Percentiles rank a stretch among this genome's conserved stretches.
Conservation (phyloP, 2,888 invertebrate species). For the Pammene fasciana region DNA sequence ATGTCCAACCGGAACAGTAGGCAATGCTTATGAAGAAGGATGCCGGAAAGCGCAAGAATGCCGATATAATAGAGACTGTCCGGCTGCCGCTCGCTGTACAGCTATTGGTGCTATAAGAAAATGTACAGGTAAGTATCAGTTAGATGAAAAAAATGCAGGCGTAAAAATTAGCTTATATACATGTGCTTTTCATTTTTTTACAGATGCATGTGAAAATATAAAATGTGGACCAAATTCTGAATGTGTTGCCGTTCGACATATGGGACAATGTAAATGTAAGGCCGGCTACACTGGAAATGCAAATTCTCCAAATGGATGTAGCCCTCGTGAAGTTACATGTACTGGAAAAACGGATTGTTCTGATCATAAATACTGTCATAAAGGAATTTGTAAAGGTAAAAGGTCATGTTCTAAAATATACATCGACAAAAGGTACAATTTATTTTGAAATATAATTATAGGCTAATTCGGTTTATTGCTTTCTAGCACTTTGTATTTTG, state of each 20-base stretch:
- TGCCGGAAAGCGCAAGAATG: constrained; percentile 93
- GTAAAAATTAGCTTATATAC: neutral
- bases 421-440: neutral
- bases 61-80: constrained; percentile 90
- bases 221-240: constrained; percentile 93
- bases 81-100: constrained; percentile 89
- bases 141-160: neutral
- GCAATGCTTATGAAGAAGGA: constrained; percentile 93
- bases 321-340: constrained; percentile 89
- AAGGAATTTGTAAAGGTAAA: constrained; percentile 90
- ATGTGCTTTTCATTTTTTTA: constrained; percentile 44
- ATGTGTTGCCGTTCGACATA: constrained; percentile 90
- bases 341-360: constrained; percentile 88
- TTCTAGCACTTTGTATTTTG: constrained; percentile 88
- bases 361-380: constrained; percentile 91
- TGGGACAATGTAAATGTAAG: constrained; percentile 90
- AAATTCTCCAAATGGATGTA: constrained; percentile 88
- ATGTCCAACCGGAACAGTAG: constrained; percentile 91
- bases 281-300: constrained; percentile 91
- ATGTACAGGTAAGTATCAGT: constrained; percentile 84
- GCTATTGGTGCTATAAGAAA: constrained; percentile 88
- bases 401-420: neutral
- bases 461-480: constrained; percentile 8
- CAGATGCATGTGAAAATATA: constrained; percentile 90
- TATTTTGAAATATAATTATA: neutral